phyloP scores from a whole-genome alignment of 1,140 invertebrate species.

The Pollicipes pollicipes region DNA sequence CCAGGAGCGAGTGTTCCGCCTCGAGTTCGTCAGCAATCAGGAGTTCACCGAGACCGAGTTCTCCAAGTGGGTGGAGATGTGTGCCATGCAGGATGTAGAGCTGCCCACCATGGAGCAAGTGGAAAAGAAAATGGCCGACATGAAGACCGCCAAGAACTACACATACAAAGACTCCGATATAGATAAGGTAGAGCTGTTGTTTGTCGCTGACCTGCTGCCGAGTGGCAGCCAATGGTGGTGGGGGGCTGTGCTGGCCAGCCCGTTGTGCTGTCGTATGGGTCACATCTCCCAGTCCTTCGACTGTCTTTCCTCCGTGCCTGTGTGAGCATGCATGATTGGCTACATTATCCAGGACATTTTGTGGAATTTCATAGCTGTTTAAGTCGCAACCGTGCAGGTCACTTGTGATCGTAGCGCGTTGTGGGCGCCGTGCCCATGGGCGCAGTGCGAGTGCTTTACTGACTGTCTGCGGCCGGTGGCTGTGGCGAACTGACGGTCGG shows the following conservation, averaged over 20 bases:
- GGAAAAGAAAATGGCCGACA: constrained; percentile 67
- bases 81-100: constrained; percentile 49
- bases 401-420: no score
- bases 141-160: constrained; percentile 63
- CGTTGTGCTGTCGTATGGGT: not conserved
- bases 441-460: no score
- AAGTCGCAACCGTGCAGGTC: no score
- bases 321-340: no score
- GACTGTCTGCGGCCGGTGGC: no score
- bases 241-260: not conserved
- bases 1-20: constrained; percentile 76
- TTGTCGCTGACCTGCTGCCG: not conserved
- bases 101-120: constrained; percentile 71
- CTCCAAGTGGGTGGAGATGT: constrained; percentile 75
- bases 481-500: no score
- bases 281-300: no score
- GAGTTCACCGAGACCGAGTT: constrained; percentile 88
- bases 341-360: no score
- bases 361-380: no score
- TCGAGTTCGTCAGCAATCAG: constrained; percentile 96
- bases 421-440: no score
- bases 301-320: no score
- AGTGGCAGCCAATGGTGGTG: not conserved
- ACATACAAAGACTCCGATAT: constrained; percentile 72
- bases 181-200: constrained; percentile 35